Conservation (phyloP, 2,797 vertebrate genomes). For the Cossypha caffra region DNA sequence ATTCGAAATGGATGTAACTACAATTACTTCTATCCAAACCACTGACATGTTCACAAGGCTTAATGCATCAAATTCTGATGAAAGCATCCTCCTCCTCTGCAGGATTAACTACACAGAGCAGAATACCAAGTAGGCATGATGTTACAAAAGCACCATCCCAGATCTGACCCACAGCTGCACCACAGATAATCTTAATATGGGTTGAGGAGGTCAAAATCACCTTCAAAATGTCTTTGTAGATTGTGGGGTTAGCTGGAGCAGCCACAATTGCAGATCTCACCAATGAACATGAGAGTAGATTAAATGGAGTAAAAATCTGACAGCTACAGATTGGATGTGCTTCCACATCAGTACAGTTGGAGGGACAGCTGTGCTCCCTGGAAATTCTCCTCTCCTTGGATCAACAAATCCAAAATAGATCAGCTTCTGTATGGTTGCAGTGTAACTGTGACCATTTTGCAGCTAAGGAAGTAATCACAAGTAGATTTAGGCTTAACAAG, state of each 20-base stretch:
- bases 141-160: neutral
- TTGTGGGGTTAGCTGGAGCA: neutral
- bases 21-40: constrained; percentile 6
- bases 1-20: neutral
- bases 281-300: neutral
- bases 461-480: neutral
- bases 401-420: neutral
- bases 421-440: neutral
- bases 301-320: neutral
- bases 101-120: neutral
- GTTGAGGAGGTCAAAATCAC: neutral
- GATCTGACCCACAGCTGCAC: neutral
- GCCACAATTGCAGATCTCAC: neutral
- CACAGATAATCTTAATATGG: neutral
- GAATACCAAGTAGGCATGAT: neutral
- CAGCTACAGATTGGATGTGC: neutral
- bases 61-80: neutral
- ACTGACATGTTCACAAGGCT: neutral
- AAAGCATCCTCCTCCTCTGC: neutral
- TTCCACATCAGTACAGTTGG: neutral
- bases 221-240: constrained; percentile 1
- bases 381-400: neutral
- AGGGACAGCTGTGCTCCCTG: neutral
- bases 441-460: neutral
- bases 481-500: neutral